Evolutionary conservation across 2,113 vertebrate species (phyloP).

Genomic region (Microtus pennsylvanicus): DNA sequence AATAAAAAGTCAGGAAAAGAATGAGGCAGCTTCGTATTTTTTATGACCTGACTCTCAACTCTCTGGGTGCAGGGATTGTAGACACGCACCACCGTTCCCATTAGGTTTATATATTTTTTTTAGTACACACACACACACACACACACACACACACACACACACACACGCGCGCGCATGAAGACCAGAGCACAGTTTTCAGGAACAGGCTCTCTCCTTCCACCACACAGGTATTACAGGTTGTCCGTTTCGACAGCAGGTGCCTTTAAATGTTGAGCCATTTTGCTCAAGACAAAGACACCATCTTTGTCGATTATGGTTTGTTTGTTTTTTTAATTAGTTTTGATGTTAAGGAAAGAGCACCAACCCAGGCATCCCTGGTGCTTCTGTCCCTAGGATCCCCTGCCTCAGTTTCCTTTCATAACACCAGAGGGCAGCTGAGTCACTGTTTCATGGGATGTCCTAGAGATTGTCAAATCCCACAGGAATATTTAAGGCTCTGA

Average conservation of each 20-base stretch:
- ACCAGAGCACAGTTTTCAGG: not conserved
- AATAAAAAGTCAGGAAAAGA: not conserved
- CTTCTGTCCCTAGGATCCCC: not conserved
- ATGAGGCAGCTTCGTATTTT: too few species aligned
- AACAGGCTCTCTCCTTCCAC: not conserved
- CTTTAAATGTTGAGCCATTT: not conserved
- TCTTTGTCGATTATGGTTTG: not conserved
- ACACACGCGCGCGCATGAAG: too few species aligned
- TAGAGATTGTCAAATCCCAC: not conserved
- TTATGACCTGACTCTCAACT: not conserved
- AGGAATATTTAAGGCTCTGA: not conserved
- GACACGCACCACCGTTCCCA: not conserved
- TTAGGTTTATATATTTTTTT: not conserved
- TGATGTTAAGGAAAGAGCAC: not conserved
- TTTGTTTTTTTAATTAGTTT: not conserved
- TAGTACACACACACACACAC: too few species aligned
- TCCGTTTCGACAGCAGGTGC: too few species aligned
- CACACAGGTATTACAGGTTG: not conserved
- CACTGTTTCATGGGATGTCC: not conserved
- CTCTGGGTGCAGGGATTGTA: not conserved
- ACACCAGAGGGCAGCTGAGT: not conserved
- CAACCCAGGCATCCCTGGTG: not conserved
- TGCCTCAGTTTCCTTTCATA: slow-evolving; percentile 27
- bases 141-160: too few species aligned
- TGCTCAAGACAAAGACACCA: too few species aligned